Conservation (phyloP, 2,113 vertebrate genomes). For the Oncorhynchus kisutch region DNA sequence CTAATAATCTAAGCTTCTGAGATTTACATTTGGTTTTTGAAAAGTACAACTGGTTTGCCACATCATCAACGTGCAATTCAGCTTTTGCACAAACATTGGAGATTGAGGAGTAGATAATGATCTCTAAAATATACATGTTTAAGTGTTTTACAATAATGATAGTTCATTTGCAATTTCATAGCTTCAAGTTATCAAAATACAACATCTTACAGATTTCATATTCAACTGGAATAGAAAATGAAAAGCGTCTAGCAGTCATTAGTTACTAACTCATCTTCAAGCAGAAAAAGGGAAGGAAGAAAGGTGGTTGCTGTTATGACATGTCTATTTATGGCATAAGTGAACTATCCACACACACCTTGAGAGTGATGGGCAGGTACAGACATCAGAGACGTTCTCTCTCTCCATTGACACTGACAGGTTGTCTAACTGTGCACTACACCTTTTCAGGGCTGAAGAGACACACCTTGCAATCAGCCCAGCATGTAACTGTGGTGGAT, state of each 20-base stretch:
- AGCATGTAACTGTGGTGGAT: conserved; percentile 41
- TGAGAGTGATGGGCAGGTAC: conserved; percentile 22
- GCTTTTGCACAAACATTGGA: too few species aligned
- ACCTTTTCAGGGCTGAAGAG: conserved; percentile 22
- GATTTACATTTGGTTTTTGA: background rate
- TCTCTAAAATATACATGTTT: too few species aligned
- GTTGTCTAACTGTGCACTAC: conserved; percentile 43
- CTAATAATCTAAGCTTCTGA: background rate
- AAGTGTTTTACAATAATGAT: too few species aligned
- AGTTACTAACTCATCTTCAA: too few species aligned
- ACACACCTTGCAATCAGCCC: conserved; percentile 45
- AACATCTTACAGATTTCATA: too few species aligned
- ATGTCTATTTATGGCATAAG: background rate
- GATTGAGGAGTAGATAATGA: too few species aligned
- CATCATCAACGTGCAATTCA: too few species aligned
- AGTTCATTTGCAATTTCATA: too few species aligned
- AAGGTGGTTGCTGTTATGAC: background rate
- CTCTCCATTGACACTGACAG: conserved; percentile 48
- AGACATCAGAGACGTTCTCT: conserved; percentile 21
- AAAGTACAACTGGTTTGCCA: too few species aligned
- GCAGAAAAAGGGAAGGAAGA: background rate
- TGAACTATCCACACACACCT: background rate
- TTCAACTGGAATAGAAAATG: too few species aligned
- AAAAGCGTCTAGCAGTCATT: too few species aligned
- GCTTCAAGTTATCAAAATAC: too few species aligned